Base-by-base conservation (phyloP, 2,797 vertebrate genomes). In the Bovichtus diacanthus region DNA sequence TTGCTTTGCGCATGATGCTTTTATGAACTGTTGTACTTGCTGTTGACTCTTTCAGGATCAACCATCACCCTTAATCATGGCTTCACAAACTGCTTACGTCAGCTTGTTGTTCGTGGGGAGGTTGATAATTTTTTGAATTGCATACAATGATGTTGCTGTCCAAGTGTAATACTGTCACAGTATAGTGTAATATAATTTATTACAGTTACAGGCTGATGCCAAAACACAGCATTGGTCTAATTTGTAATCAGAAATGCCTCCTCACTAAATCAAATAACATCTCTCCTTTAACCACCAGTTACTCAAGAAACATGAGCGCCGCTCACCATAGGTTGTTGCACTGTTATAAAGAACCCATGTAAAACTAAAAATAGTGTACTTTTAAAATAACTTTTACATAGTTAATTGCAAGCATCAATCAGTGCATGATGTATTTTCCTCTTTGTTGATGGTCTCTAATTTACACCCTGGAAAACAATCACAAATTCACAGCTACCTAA, bases 391-490 rank as follows among this genome's bases (percentile, higher is more conserved):
- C 36, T 70, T 79, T 76, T 53, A 65, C 80, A 90, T 75, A 81
- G 87, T 64, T 70, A 82, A 74, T 82, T 73, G 39, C 78, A 62
- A 63, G 79, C 61, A 64, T 84, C 70, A 87, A 82, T 85, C 87
- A 89, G 67, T 70, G 69, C 9, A 56, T 58, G 60, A 80, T 81
- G 31, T 68, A 67, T 85, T 87, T n/a, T 90, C 29, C 80, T 86
- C 77, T 88, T 87, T 91, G 82, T 89, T 87, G 84, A 90, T 87
- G 70, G 87, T 86, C 83, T 82, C 73, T 90, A 91, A 93, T 94
- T 94, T 89, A 86, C 78, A 91, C 89, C 82, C 78, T 79, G 79
- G 76, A 87, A 91, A 93, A 92, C 87, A 92, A 87, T 91, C 85
- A 90, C 75, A 90, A 76, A 83, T 85, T 87, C 86, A 82, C 86